These are phyloP conservation scores for Rhagoletis pomonella DNA, from an alignment of 1,140 invertebrate species.

Conservation along the genomic window DNA sequence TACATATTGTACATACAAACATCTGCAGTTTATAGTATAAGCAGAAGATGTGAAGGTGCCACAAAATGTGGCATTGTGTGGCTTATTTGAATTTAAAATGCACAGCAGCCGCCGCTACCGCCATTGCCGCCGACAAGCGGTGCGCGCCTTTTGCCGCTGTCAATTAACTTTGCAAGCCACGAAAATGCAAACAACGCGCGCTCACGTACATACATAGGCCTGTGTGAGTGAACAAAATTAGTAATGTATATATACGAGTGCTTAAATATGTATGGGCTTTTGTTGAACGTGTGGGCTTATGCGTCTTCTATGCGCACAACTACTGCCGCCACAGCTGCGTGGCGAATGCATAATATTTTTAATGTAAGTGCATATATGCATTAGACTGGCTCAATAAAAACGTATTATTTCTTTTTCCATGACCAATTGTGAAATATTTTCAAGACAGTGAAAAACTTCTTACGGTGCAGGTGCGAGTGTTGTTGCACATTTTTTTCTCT, in stretches of 20 bases:
- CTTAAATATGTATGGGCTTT: neutral
- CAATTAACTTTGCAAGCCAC: conserved; percentile 43
- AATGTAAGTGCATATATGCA: too few relatives aligned
- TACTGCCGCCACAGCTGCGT: conserved; percentile 12
- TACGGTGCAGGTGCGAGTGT: too few relatives aligned
- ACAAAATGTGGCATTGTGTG: conserved; percentile 35
- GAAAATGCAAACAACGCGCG: conserved; percentile 36
- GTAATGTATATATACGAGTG: neutral
- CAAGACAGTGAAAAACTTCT: too few relatives aligned
- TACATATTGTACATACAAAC: neutral
- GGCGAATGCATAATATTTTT: neutral
- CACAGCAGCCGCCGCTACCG: conserved; percentile 9
- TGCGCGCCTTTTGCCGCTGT: conserved; percentile 38
- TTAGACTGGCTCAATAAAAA: too few relatives aligned
- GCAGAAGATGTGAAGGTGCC: conserved; percentile 30
- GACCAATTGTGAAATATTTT: too few relatives aligned
- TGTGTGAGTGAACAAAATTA: neutral
- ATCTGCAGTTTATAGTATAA: neutral
- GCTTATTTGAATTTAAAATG: conserved; percentile 50
- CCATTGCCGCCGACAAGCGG: neutral
- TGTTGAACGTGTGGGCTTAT: conserved; percentile 14
- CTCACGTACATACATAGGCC: neutral
- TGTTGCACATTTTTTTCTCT: too few relatives aligned
- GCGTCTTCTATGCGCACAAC: neutral
- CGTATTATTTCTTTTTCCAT: too few relatives aligned